Evolutionary conservation across 2,113 vertebrate species (phyloP), one percentile per base, ranked within the genome.

Genomic region (Alligator mississippiensis): DNA sequence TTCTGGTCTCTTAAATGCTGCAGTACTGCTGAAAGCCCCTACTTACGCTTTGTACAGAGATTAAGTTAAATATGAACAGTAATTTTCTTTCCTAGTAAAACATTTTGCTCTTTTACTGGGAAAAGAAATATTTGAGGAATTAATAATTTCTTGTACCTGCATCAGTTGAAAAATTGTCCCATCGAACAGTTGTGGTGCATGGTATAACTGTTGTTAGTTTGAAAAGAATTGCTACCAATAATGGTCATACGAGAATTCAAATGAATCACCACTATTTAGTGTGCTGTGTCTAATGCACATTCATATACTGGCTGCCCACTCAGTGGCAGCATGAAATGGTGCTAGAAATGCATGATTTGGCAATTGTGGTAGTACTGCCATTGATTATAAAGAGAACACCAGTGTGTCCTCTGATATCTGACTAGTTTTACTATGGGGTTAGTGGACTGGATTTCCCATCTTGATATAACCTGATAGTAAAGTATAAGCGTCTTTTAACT

Each of bases 271-370:
- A 21, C 8, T 70, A 70, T 70, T 70, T 70, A 70, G n/a, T 70
- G 7, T 11, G 34, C 21, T 21, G 68, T 38, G 30, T 70, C n/a
- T 1, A 1, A 17, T 79, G 38, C 34, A 70, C 68, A 55, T 61
- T 84, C 24, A 14, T 5, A 3, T 0, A 0, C 25, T 38, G 81
- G 16, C 64, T 59, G 55, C n/a, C 87, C 34, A 64, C 57, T n/a
- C 18, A 6, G 78, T 80, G 19, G 75, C 30, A 89, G 57, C 13
- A 28, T 0, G 0, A 47, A 70, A 6, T 0, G 0, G 64, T 78
- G 21, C 14, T 58, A 61, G 82, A 55, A 75, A 63, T n/a, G n/a
- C 11, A 8, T 47, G 47, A 47, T 4, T 87, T 21, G 75, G n/a
- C 80, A 72, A 4, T 30, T 77, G 77, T 72, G 54, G 74, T 57